A percentile compares a stretch with the other conserved stretches of the same genome.
These are phyloP conservation scores for Podocnemis expansa DNA, from an alignment of 2,113 vertebrate species.

Conservation along the genomic window DNA sequence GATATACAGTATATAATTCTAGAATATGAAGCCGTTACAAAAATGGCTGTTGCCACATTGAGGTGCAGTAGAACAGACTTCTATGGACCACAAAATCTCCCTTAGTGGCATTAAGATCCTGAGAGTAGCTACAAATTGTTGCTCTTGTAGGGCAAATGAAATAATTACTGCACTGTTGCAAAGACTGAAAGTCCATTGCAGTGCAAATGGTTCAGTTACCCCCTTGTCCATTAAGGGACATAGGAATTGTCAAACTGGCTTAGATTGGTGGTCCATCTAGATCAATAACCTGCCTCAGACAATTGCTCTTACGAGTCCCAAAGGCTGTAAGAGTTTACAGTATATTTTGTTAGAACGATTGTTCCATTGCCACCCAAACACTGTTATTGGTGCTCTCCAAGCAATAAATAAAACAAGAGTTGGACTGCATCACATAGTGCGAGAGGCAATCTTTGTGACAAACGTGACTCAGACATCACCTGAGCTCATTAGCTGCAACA, in stretches of 20 bases:
- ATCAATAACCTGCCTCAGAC: rapidly evolving
- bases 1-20: too few species aligned
- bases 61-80: not conserved
- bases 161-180: not conserved
- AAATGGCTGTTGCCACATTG: not conserved
- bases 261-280: not conserved
- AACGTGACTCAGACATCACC: not conserved
- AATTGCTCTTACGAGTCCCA: not conserved
- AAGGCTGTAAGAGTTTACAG: not conserved
- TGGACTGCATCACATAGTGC: not conserved
- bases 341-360: conserved; percentile 8
- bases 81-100: not conserved
- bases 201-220: not conserved
- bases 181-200: not conserved
- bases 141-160: not conserved
- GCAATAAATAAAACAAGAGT: conserved; percentile 12
- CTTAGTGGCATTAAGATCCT: not conserved
- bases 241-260: rapidly evolving
- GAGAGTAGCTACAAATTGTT: rapidly evolving
- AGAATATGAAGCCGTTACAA: not conserved
- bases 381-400: not conserved
- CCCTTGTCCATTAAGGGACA: not conserved
- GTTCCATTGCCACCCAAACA: not conserved
- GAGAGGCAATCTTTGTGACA: not conserved
- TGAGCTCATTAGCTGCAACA: not conserved